Conservation (phyloP, 2,113 vertebrate species). For the Diadophis punctatus region DNA sequence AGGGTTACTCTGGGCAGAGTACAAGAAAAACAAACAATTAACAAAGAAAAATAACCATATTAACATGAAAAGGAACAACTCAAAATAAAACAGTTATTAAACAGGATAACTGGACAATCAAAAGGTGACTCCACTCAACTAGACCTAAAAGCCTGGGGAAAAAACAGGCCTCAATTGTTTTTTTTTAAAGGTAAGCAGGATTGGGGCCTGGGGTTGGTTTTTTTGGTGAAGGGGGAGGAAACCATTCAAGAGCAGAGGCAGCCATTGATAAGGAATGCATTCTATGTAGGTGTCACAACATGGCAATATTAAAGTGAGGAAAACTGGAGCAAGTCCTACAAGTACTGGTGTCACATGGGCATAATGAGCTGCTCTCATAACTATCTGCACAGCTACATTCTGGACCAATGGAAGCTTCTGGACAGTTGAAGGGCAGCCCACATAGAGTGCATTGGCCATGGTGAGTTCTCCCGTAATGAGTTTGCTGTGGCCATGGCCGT, state of each 20-base stretch:
- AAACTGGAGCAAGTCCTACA: background rate
- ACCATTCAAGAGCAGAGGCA: background rate
- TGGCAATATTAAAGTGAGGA: background rate
- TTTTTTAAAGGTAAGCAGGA: background rate
- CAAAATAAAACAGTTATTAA: background rate
- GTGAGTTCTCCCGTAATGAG: background rate
- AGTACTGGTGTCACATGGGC: background rate
- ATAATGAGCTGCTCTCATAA: background rate
- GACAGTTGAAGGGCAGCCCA: background rate
- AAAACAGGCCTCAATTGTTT: background rate
- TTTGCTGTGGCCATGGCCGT: background rate
- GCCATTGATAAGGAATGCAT: background rate
- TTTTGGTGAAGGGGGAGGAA: background rate
- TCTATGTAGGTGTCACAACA: background rate
- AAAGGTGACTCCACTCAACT: background rate
- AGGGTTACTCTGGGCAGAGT: background rate
- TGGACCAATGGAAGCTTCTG: background rate
- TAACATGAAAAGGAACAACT: background rate
- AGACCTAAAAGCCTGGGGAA: background rate
- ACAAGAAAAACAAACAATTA: background rate
- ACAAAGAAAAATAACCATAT: background rate
- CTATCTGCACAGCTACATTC: background rate
- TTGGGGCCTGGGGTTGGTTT: background rate
- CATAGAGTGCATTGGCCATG: background rate
- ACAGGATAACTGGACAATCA: background rate